These are phyloP conservation scores for Sebastes diaconus DNA, from an alignment of 2,797 vertebrate species.

Conservation along the genomic window DNA sequence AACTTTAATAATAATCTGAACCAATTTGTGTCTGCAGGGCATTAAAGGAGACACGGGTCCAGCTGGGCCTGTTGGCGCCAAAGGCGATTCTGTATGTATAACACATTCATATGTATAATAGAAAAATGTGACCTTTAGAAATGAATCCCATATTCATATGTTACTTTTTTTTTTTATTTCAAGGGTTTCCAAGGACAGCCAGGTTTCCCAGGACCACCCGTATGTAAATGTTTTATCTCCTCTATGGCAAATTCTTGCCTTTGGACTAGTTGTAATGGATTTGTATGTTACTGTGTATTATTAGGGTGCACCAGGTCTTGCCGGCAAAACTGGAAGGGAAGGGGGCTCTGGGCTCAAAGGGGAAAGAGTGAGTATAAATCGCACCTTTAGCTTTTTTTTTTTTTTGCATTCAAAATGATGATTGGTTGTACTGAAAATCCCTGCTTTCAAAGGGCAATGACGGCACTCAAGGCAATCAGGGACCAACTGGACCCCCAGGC, in stretches of 20 bases:
- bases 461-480: slow-evolving; percentile 86
- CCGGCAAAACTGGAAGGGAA: slow-evolving; percentile 88
- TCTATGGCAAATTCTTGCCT: neutral
- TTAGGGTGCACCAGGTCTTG: slow-evolving; percentile 90
- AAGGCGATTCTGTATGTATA: slow-evolving; percentile 89
- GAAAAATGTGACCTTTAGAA: neutral
- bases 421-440: slow-evolving; percentile 1
- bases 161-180: slow-evolving; percentile 25
- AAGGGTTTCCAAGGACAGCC: slow-evolving; percentile 95
- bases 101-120: neutral
- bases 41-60: slow-evolving; percentile 90
- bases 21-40: slow-evolving; percentile 80
- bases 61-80: slow-evolving; percentile 84
- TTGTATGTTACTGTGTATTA: slow-evolving; percentile 20
- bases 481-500: slow-evolving; percentile 87
- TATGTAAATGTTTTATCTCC: slow-evolving; percentile 72
- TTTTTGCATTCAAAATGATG: neutral
- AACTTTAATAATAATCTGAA: slow-evolving; percentile 5
- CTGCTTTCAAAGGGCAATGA: slow-evolving; percentile 73
- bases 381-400: neutral
- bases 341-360: slow-evolving; percentile 87
- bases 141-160: neutral
- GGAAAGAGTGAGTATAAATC: slow-evolving; percentile 85
- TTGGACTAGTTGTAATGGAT: neutral
- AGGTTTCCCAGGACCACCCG: slow-evolving; percentile 91